phyloP scores from a whole-genome alignment of 2,113 vertebrate genomes.

The Gulo gulo region DNA sequence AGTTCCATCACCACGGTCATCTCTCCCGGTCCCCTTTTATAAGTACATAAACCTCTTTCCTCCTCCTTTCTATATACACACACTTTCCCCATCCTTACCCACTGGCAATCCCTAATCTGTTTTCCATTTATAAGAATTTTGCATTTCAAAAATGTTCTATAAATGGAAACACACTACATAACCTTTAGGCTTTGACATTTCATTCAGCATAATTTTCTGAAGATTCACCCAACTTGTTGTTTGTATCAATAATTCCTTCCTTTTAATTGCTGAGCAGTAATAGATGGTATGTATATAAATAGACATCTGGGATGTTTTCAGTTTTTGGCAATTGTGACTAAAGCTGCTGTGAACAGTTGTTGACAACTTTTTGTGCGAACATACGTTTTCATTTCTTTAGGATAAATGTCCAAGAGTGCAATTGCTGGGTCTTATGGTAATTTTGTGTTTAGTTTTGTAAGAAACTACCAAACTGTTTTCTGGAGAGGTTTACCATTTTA shows the following conservation, averaged over 20 bases:
- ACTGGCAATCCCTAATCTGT: not conserved
- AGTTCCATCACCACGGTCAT: not conserved
- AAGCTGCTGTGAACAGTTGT: not conserved
- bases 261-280: not conserved
- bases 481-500: not conserved
- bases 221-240: not conserved
- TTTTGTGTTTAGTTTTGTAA: not conserved
- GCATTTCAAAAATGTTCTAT: not conserved
- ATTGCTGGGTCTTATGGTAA: not conserved
- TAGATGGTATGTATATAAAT: not conserved
- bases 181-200: not conserved
- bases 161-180: not conserved
- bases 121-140: not conserved
- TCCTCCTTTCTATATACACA: no score
- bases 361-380: not conserved
- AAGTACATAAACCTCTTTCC: not conserved
- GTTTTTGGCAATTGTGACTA: not conserved
- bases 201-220: not conserved
- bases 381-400: not conserved
- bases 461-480: not conserved
- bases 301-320: not conserved
- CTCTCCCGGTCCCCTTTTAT: not conserved
- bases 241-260: not conserved
- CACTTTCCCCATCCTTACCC: not conserved
- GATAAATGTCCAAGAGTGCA: not conserved